These are phyloP conservation scores for Ceratina australensis DNA, from an alignment of 1,140 invertebrate species.

Conservation along the genomic window DNA sequence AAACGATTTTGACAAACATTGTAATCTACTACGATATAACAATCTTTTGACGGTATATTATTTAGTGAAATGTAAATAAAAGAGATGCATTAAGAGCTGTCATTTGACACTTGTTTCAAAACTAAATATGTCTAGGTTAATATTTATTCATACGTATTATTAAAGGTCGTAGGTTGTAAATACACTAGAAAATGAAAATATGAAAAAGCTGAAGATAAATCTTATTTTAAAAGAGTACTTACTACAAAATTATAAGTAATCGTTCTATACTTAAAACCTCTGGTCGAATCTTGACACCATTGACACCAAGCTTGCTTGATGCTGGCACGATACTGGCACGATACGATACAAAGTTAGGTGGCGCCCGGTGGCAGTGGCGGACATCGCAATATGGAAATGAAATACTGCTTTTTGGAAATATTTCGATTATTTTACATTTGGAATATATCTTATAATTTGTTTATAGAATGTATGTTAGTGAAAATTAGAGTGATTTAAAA, in stretches of 20 bases:
- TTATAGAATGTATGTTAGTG: background rate
- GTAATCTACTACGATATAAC: background rate
- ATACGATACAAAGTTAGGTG: slow-evolving; percentile 21
- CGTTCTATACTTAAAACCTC: slow-evolving; percentile 37
- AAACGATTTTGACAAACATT: background rate
- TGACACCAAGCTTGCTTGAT: too few relatives aligned
- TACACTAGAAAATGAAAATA: background rate
- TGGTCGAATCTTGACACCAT: slow-evolving; percentile 37
- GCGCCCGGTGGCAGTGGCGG: too few relatives aligned
- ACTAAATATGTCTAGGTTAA: slow-evolving; percentile 24
- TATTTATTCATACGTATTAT: background rate
- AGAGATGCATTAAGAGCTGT: slow-evolving; percentile 15
- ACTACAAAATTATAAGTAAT: slow-evolving; percentile 27
- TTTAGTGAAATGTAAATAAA: background rate
- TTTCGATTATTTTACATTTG: background rate
- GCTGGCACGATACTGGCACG: too few relatives aligned
- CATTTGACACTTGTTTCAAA: slow-evolving; percentile 45
- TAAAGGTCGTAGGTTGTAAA: background rate
- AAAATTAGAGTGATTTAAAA: background rate
- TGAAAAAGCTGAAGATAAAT: background rate
- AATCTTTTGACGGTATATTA: background rate
- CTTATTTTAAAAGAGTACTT: slow-evolving; percentile 14
- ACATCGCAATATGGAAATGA: background rate
- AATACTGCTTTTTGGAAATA: slow-evolving; percentile 30
- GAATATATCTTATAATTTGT: background rate